Conservation (phyloP, 2,113 vertebrate species). For the Aspidoscelis tigris region DNA sequence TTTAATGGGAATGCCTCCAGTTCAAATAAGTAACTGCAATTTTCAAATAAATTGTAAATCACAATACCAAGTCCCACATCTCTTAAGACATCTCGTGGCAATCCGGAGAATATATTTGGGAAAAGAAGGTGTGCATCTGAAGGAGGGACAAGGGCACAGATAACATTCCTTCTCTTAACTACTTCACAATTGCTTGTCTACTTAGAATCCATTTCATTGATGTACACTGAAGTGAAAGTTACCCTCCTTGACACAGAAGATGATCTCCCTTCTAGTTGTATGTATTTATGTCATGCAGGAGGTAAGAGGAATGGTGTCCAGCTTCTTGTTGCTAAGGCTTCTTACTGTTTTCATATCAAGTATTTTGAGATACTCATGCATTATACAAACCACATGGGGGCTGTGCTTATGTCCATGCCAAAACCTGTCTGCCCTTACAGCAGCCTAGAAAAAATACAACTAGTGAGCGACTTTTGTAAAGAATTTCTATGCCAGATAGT, state of each 20-base stretch:
- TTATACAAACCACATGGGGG: background rate
- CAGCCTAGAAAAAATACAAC: background rate
- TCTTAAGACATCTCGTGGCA: background rate
- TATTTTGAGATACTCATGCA: background rate
- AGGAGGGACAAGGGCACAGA: background rate
- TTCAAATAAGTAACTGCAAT: background rate
- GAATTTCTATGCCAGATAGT: background rate
- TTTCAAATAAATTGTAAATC: background rate
- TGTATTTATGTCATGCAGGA: background rate
- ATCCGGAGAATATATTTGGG: background rate
- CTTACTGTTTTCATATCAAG: background rate
- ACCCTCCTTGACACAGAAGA: conserved; percentile 36
- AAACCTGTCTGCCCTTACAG: background rate
- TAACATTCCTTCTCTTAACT: background rate
- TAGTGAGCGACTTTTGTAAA: background rate
- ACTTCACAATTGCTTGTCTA: background rate
- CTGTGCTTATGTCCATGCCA: no score
- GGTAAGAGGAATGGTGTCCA: background rate
- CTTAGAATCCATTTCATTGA: background rate
- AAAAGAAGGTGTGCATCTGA: background rate
- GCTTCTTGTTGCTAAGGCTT: background rate
- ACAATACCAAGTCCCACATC: background rate
- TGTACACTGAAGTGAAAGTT: background rate
- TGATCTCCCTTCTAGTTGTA: conserved; percentile 41
- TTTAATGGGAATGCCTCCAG: background rate